Base-by-base conservation (phyloP, 2,797 vertebrate genomes). In the Neostethus bicornis region DNA sequence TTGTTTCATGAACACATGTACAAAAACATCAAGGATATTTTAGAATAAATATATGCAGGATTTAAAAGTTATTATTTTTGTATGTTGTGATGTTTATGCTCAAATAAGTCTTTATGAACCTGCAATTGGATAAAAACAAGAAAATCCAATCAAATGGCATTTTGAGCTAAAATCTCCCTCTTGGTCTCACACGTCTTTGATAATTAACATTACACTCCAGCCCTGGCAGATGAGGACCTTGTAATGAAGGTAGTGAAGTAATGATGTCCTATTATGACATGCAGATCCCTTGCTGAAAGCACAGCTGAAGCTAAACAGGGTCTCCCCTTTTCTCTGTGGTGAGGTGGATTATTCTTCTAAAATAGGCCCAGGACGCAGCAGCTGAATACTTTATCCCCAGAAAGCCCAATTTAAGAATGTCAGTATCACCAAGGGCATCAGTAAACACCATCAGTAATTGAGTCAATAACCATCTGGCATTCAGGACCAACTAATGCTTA, bases 231-330 rank as follows among this genome's bases (percentile, higher is more conserved):
- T 88, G 81, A 90, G 82, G 74, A 83, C 75, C 79, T 85, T 74
- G 76, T 90, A 88, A 91, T 90, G 86, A 90, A 84, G 83, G 70
- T 75, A 77, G 73, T 77, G 75, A 80, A 84, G 78, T 89, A 90
- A 91, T 91, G 88, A 91, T 88, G 87, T 84, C 86, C 86, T 79
- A 90, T 92, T 89, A 91, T 89, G 80, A 80, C 80, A 75, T 73
- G 79, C 69, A 79, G 83, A 87, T 89, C 85, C 85, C 88, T 83
- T 24, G 82, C 78, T 84, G 80, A 84, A 85, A 66, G 68, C 61
- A 50, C 76, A 81, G 73, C 69, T 62, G 63, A 75, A 59, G 77
- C 72, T 61, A 42, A 66, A 71, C 66, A 16, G 34, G 38, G 3
- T 7, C 19, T 28, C 5, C n/a, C 8, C 6, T 51, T 34, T n/a